A percentile compares a stretch with the other conserved stretches of the same genome.
These are phyloP conservation scores for Aphidius colemani DNA, from an alignment of 2,888 invertebrate genomes.

Conservation along the genomic window DNA sequence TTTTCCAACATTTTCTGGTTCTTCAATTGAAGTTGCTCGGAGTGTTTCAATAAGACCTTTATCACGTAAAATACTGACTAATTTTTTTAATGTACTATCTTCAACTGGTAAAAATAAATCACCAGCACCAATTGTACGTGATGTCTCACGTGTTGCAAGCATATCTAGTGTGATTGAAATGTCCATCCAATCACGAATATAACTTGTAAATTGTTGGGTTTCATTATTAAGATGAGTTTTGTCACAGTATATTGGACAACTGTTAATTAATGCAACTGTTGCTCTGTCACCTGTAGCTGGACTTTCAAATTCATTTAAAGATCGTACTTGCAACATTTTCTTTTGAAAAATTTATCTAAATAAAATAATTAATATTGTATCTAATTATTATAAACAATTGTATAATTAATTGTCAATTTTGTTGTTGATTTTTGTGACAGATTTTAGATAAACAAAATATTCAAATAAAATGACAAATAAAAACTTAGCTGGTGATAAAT, in stretches of 20 bases:
- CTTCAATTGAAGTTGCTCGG: conserved; percentile 65
- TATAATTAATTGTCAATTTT: too few relatives aligned
- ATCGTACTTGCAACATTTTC: conserved; percentile 48
- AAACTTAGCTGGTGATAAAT: too few relatives aligned
- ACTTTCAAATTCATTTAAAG: conserved; percentile 47
- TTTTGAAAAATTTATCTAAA: too few relatives aligned
- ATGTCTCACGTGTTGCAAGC: conserved; percentile 64
- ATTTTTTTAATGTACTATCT: conserved; percentile 75
- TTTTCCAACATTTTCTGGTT: conserved; percentile 62
- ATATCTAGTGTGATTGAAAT: conserved; percentile 72
- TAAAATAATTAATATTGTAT: too few relatives aligned
- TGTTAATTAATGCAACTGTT: conserved; percentile 43
- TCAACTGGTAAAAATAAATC: conserved; percentile 69
- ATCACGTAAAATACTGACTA: conserved; percentile 77
- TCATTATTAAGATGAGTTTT: conserved; percentile 47
- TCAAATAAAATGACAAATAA: too few relatives aligned
- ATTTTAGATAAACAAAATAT: too few relatives aligned
- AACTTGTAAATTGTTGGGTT: conserved; percentile 46
- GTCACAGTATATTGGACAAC: conserved; percentile 40
- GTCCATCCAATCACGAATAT: conserved; percentile 69
- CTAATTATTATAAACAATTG: too few relatives aligned
- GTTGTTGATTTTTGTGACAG: too few relatives aligned
- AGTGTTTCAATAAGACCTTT: conserved; percentile 75
- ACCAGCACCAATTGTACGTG: conserved; percentile 61
- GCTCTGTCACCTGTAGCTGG: conserved; percentile 41